Base-by-base conservation (phyloP, 2,888 invertebrate genomes). In the Lomographa bimaculata region DNA sequence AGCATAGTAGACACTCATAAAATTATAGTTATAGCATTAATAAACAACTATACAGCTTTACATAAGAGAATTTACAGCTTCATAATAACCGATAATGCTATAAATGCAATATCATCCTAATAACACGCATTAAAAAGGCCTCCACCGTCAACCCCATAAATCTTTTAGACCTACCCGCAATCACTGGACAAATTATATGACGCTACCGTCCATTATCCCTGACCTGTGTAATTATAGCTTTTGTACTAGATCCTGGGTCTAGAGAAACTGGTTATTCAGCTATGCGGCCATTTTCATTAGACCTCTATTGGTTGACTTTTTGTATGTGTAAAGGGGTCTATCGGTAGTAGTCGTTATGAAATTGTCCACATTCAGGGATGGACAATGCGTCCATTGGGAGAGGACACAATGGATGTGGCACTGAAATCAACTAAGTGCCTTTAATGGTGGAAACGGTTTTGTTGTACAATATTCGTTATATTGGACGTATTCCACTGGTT, bases 111-210 rank as follows among this genome's bases (percentile, higher is more conserved):
- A 57, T 47, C 36, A 24, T n/a, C 36, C 40, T 50, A 44, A 51
- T 54, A 55, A 50, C 35, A 49, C 40, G 35, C 33, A 39, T 41
- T 54, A 46, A 19, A 19, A 38, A 40, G 38, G 28, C 19, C 44
- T 37, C 40, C 39, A 24, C 12, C 27, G 12, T 23, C 39, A 46
- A 33, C 36, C 53, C 58, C 52, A 70, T 66, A 71, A 71, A 71
- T 71, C 68, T 68, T 58, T 50, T 50, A 57, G 60, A 60, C 57
- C 61, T 64, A 59, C 62, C 57, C 53, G 47, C 64, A 60, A 67
- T 66, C 61, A 65, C 63, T 56, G 59, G 53, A 60, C 70, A 64
- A 71, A 73, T 71, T 68, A 69, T 63, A 63, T 54, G 50, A 46
- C 52, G 50, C 49, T 44, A 30, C 39, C 20, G 2, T 1, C 25